Conservation (phyloP, 2,888 invertebrate genomes). For the Agrotis clavis region DNA sequence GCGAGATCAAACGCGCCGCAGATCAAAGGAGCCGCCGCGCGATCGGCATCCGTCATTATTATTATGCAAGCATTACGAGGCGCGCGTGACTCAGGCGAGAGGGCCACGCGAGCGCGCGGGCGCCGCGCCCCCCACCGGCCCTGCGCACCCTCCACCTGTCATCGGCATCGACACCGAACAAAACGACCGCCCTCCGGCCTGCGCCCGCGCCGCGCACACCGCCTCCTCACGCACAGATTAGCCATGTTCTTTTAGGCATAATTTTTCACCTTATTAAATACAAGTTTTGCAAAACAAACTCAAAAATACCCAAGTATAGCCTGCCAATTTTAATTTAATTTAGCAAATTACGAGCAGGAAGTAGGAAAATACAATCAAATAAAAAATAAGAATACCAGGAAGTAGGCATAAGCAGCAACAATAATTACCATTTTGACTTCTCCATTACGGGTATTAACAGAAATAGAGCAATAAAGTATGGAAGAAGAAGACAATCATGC, state of each 20-base stretch:
- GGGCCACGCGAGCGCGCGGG: constrained; percentile 90
- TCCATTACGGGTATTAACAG: no score
- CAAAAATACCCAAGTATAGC: not conserved
- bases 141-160: constrained; percentile 79
- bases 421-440: no score
- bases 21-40: constrained; percentile 91
- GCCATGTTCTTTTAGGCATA: constrained; percentile 67
- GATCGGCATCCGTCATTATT: constrained; percentile 92
- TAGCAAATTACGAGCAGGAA: not conserved
- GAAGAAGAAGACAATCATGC: no score
- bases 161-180: constrained; percentile 71
- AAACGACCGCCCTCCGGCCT: constrained; percentile 72
- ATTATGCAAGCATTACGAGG: constrained; percentile 91
- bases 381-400: no score
- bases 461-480: no score
- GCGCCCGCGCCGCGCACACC: constrained; percentile 62
- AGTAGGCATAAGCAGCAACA: no score
- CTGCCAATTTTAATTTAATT: constrained; percentile 1
- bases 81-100: constrained; percentile 91
- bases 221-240: constrained; percentile 74
- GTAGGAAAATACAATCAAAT: no score
- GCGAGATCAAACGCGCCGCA: constrained; percentile 89
- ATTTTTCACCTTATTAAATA: constrained; percentile 78
- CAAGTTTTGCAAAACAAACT: constrained; percentile 24
- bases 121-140: constrained; percentile 78